Evolutionary conservation across 2,113 vertebrate species (phyloP), one percentile per base, ranked within the genome.

Genomic region (Sinocyclocheilus grahami): DNA sequence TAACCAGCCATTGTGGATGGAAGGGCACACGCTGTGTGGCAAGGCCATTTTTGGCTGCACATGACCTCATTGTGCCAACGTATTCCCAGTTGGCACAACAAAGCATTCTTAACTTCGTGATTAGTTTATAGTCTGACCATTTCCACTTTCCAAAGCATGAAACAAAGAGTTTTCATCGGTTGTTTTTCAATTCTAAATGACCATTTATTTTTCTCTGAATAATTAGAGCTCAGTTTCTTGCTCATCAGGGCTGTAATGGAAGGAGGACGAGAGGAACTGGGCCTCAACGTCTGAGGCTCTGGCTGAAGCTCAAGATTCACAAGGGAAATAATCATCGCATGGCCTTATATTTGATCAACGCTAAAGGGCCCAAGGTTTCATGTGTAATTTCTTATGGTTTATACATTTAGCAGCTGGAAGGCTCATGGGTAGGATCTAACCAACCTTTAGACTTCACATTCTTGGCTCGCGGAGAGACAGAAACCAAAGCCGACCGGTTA

Each of bases 341-440:
- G 71, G 87, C 86, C 39, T 27, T 91, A 86, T 90, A 89, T 91
- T 90, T 93, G 90, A 92, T 93, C 89, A 92, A 82, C 69, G 74
- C 78, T 82, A 85, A 65, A 75, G 74, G 84, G 76, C 82, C 90
- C 74, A 53, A 62, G 87, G 48, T 78, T 77, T 65, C 88, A 90
- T 42, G 78, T 90, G 84, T 92, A 88, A 90, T 87, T 88, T 88
- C 86, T 55, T 85, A 7, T 85, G 88, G 83, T 92, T 92, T 88
- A 63, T 88, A 83, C 12, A 86, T 93, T 83, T 83, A n/a, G 16
- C 84, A 83, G 67, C 84, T 86, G 78, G 71, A 84, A 3, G 83
- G 77, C 71, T 65, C 72, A 67, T 39, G 62, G 86, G 69, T 83
- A 74, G 82, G 76, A 85, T 86, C 89, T 75, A 86, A 83, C 86